Base-by-base conservation (phyloP, 1,140 invertebrate species). In the Aphidius ervi region DNA sequence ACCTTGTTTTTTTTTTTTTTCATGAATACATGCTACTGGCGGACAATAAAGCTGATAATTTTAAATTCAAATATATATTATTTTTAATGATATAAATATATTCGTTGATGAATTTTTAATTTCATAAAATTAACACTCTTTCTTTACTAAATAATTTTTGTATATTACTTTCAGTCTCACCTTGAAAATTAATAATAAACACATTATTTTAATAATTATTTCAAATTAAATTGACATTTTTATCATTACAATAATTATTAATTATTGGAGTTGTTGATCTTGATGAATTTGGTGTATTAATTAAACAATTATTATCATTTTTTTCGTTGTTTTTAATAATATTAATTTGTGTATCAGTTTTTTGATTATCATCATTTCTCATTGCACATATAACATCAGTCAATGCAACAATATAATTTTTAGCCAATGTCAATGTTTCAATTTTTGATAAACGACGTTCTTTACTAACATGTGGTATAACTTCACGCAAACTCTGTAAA, bases 371-470 rank as follows among this genome's bases (percentile, higher is more conserved):
- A 39, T 87, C 86, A 23, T 80, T 84, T 65, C 86, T 74, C 79
- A 88, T 87, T 42, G 86, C 86, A 73, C 87, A 91, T 70, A 94
- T 92, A 53, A 93, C 89, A 74, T 94, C 94, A 10, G 92, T 94
- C 57, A 95, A 81, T 1, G 93, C 93, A 82, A 94, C 93, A 67
- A 95, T 95, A 77, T 95, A 95, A 82, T 95, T 94, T 82, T 93
- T 93, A 63, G 93, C 93, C 73, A 95, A 80, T 4, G 93, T 94
- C 57, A 95, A 78, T 0, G 93, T 95, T 80, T 95, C 93, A 70
- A 95, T 93, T 81, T 95, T 95, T 6, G 91, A 92, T 48, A 95
- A 78, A 73, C 91, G 91, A 53, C 87, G 77, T 68, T 94, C 92
- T 78, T 92, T 88, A 69, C 89, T 89, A 31, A 95, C 89, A 72